phyloP scores from a whole-genome alignment of 2,888 invertebrate genomes.

The Drosophila longiperda region DNA sequence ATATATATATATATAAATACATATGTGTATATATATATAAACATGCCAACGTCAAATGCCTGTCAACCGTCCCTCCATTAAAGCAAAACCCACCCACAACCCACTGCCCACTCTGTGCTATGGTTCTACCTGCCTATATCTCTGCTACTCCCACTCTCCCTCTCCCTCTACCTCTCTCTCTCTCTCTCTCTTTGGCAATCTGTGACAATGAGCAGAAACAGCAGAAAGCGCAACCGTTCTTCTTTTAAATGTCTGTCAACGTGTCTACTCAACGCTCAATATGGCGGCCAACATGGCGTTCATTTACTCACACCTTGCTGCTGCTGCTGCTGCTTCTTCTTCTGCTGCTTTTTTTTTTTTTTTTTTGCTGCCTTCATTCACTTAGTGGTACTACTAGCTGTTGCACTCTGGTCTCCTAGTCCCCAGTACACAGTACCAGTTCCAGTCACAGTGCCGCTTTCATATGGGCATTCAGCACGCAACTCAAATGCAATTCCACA shows the following conservation, averaged over 20 bases:
- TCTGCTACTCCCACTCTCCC: neutral
- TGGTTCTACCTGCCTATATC: neutral
- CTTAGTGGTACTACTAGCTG: conserved; percentile 35
- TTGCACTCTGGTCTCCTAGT: conserved; percentile 22
- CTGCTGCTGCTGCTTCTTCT: neutral
- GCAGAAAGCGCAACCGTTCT: conserved; percentile 61
- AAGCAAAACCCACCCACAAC: conserved; percentile 13
- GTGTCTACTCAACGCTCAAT: conserved; percentile 66
- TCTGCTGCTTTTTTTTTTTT: neutral
- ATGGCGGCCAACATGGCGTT: conserved; percentile 83
- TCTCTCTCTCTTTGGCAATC: conserved; percentile 38
- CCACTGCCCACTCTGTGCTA: neutral
- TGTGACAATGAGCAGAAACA: conserved; percentile 62
- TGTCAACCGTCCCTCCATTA: conserved; percentile 9
- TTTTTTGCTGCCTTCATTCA: conserved; percentile 51
- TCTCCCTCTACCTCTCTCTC: neutral
- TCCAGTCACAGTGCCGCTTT: conserved; percentile 54
- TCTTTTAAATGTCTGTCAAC: conserved; percentile 70
- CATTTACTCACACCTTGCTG: conserved; percentile 60
- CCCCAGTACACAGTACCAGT: conserved; percentile 5
- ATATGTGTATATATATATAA: conserved; percentile 24
- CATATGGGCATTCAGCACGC: conserved; percentile 77
- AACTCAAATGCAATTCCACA: conserved; percentile 63
- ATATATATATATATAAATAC: conserved; percentile 11
- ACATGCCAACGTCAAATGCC: conserved; percentile 16